phyloP scores from a whole-genome alignment of 2,113 vertebrate species.

The Calonectris borealis region DNA sequence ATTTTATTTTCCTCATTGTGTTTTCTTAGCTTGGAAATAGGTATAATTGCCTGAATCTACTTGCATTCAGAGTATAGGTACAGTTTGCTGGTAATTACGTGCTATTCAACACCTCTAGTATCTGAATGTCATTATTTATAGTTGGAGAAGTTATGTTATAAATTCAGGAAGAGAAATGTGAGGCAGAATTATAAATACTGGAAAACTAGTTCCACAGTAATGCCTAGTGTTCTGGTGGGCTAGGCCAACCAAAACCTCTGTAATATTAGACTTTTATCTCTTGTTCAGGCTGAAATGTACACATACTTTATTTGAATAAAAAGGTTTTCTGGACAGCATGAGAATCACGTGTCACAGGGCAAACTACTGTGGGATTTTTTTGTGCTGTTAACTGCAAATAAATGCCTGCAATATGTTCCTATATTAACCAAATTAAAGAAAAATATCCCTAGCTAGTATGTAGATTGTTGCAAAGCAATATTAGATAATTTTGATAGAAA shows the following conservation, averaged over 20 bases:
- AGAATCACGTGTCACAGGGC: accelerated
- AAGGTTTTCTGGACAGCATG: neutral
- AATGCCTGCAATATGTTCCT: neutral
- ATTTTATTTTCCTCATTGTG: neutral
- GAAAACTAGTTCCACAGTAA: neutral
- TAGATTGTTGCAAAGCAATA: neutral
- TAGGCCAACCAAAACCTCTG: neutral
- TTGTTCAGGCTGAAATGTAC: neutral
- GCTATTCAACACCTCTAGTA: neutral
- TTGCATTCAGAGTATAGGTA: neutral
- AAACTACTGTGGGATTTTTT: neutral
- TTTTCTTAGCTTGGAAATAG: neutral
- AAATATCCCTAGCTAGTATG: neutral
- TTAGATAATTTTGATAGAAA: neutral
- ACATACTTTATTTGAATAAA: neutral
- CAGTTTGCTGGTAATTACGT: neutral
- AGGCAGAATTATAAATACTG: neutral
- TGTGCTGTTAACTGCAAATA: neutral
- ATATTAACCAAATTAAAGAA: neutral
- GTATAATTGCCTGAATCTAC: neutral
- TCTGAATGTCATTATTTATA: neutral
- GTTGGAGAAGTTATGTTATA: neutral
- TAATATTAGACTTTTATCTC: neutral
- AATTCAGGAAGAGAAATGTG: neutral
- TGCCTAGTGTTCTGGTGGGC: neutral